Evolutionary conservation across 2,888 invertebrate genomes (phyloP).

Genomic region (Caenorhabditis imperialis): DNA sequence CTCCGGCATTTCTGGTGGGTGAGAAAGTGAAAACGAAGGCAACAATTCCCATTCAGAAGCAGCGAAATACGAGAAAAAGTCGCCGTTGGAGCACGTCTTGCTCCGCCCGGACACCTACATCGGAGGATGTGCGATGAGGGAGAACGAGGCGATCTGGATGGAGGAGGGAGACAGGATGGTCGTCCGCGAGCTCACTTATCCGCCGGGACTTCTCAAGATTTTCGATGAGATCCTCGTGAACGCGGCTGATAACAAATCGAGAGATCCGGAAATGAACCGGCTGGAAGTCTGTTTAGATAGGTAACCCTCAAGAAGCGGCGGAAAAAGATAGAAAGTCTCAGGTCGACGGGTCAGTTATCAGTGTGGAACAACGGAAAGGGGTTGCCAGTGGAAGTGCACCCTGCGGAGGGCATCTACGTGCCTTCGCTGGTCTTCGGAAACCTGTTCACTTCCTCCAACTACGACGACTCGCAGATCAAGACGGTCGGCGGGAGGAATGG

Average conservation of each 20-base stretch:
- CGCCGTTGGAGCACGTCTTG: conserved; percentile 87
- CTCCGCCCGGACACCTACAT: conserved; percentile 97
- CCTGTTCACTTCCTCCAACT: conserved; percentile 95
- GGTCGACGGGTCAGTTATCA: conserved; percentile 76
- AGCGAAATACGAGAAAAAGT: conserved; percentile 52
- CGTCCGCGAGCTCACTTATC: conserved; percentile 30
- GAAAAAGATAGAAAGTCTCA: background rate
- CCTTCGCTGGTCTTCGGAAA: conserved; percentile 99
- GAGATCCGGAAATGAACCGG: conserved; percentile 60
- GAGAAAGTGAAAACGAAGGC: too few relatives aligned
- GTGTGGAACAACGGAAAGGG: conserved; percentile 81
- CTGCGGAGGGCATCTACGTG: conserved; percentile 87
- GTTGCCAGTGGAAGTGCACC: conserved; percentile 60
- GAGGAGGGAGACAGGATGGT: conserved; percentile 16
- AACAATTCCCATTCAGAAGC: too few relatives aligned
- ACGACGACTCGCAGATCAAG: conserved; percentile 96
- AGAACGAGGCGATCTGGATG: conserved; percentile 49
- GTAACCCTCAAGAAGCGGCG: background rate
- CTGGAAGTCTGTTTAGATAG: conserved; percentile 84
- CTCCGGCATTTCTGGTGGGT: conserved; percentile 9
- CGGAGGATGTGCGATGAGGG: conserved; percentile 82
- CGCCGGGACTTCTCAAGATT: conserved; percentile 82
- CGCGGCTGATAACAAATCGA: conserved; percentile 68
- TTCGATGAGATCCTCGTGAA: conserved; percentile 98
- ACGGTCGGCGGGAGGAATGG: conserved; percentile 91